Percentiles rank a stretch among this genome's conserved stretches.
phyloP scores from a whole-genome alignment of 1,140 invertebrate species.

The Tetramorium simillimum region DNA sequence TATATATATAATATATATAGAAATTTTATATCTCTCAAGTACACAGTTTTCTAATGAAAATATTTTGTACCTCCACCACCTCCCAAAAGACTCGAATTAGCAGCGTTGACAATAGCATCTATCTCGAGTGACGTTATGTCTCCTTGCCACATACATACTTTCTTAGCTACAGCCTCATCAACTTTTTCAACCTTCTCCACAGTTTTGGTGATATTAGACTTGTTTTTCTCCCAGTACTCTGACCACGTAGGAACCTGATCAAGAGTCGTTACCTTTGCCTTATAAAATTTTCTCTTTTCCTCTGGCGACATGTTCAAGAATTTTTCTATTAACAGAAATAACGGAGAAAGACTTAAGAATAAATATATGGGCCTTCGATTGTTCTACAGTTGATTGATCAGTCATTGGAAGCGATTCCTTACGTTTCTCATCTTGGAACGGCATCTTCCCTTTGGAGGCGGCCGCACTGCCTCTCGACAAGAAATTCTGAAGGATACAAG shows the following conservation, averaged over 20 bases:
- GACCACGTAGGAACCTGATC: conserved; percentile 88
- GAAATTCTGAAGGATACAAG: conserved; percentile 2
- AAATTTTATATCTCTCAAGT: not conserved
- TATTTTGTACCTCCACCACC: conserved; percentile 90
- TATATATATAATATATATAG: not conserved
- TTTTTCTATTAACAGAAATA: conserved; percentile 80
- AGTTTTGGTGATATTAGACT: conserved; percentile 76
- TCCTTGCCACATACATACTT: conserved; percentile 90
- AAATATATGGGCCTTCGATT: not conserved
- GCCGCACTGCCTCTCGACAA: conserved; percentile 41
- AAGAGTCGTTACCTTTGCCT: conserved; percentile 82
- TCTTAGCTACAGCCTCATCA: conserved; percentile 85
- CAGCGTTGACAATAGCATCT: conserved; percentile 97
- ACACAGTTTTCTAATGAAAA: not conserved
- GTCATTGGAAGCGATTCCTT: conserved; percentile 40
- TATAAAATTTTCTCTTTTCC: conserved; percentile 87
- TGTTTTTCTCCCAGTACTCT: conserved; percentile 84
- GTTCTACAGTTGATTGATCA: not conserved
- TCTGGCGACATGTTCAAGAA: conserved; percentile 85
- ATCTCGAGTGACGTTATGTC: conserved; percentile 96
- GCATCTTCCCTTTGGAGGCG: conserved; percentile 44
- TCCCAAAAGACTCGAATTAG: conserved; percentile 91
- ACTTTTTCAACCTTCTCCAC: conserved; percentile 80
- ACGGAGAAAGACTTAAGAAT: not conserved
- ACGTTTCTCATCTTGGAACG: conserved; percentile 72